Evolutionary conservation across 2,113 vertebrate genomes (phyloP).

Genomic region (Ctenomys sociabilis): DNA sequence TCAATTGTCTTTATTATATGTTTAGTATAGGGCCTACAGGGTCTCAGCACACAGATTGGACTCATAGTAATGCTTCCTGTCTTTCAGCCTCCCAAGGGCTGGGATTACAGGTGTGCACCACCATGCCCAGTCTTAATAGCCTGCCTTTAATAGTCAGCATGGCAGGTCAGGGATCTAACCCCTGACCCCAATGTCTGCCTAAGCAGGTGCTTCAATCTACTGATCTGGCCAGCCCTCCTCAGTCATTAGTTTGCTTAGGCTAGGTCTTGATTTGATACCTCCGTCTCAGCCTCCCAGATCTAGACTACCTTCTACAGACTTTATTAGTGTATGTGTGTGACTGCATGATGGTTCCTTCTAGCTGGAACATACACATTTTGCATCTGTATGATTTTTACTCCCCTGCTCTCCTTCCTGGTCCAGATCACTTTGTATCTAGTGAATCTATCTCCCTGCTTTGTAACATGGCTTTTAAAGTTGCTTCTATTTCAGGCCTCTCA

Average conservation of each 20-base stretch:
- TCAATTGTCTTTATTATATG: no score
- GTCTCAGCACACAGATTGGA: no score
- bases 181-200: no score
- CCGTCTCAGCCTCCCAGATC: neutral
- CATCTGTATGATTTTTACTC: neutral
- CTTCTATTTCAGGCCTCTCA: neutral
- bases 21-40: no score
- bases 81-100: no score
- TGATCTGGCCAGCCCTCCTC: no score
- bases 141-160: rapidly evolving
- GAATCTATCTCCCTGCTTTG: neutral
- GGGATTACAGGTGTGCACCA: no score
- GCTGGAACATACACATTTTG: neutral
- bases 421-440: neutral
- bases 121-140: no score
- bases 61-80: no score
- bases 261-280: neutral
- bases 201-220: no score
- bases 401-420: neutral
- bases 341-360: neutral
- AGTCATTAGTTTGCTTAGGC: neutral
- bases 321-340: neutral
- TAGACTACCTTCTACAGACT: neutral
- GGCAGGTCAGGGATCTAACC: no score
- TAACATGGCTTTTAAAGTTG: neutral